Conservation (phyloP, 2,888 invertebrate genomes). For the Erebia ligea region DNA sequence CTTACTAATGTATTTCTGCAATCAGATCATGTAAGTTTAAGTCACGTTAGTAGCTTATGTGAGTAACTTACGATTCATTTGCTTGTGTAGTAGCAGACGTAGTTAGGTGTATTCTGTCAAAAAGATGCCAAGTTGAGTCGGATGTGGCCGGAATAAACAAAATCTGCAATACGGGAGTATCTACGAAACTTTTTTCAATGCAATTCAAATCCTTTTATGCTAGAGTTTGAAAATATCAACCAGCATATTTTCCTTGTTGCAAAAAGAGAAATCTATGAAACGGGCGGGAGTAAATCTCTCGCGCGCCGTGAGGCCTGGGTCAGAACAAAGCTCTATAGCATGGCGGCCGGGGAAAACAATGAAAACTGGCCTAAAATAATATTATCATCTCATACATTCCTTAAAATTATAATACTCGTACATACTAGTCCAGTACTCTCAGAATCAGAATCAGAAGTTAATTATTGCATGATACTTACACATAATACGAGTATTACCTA, state of each 20-base stretch:
- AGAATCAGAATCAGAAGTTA: too few species aligned
- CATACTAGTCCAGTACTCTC: too few species aligned
- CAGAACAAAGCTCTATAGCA: slow-evolving; percentile 1
- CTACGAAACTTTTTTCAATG: neutral
- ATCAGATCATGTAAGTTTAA: too few species aligned
- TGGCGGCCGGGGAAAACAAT: slow-evolving; percentile 6
- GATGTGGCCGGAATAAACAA: too few species aligned
- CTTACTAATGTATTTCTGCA: too few species aligned
- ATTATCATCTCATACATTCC: neutral
- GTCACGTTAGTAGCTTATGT: too few species aligned
- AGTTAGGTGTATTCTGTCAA: too few species aligned
- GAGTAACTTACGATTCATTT: too few species aligned
- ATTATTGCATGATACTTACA: too few species aligned
- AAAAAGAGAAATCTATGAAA: slow-evolving; percentile 8
- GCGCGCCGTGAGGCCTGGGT: neutral
- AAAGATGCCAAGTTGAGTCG: too few species aligned
- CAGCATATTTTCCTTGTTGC: neutral
- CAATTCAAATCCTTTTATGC: neutral
- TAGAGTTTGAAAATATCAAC: slow-evolving; percentile 9
- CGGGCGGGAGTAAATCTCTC: slow-evolving; percentile 10
- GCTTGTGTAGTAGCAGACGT: too few species aligned
- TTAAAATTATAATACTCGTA: neutral
- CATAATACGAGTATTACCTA: too few species aligned
- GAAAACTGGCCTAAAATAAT: slow-evolving; percentile 2
- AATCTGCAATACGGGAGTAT: neutral